phyloP scores from a whole-genome alignment of 2,797 vertebrate genomes.

The Fistularia commersonii region DNA sequence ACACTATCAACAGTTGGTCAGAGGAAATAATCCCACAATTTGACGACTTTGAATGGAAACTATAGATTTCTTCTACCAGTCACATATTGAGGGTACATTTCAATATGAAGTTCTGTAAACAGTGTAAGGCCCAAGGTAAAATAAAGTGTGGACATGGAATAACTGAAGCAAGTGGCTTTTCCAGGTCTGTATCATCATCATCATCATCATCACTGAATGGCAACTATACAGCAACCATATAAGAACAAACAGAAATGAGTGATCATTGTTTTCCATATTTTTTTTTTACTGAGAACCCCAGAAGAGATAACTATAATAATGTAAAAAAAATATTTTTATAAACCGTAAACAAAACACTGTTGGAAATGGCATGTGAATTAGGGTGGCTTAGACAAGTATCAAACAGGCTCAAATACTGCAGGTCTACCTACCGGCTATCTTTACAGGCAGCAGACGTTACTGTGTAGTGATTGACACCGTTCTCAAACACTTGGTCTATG shows the following conservation, averaged over 20 bases:
- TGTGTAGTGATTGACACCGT: constrained; percentile 5
- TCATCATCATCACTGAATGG: too few species aligned
- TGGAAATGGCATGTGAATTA: constrained; percentile 38
- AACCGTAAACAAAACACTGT: constrained; percentile 54
- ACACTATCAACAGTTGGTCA: too few species aligned
- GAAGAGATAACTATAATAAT: constrained; percentile 37
- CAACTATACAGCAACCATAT: not conserved
- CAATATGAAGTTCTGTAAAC: too few species aligned
- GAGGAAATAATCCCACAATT: too few species aligned
- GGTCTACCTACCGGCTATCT: constrained; percentile 39
- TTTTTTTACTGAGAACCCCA: constrained; percentile 59
- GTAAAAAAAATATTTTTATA: constrained; percentile 43
- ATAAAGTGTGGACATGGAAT: too few species aligned
- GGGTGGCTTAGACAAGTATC: constrained; percentile 32
- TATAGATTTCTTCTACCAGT: too few species aligned
- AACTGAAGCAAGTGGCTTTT: too few species aligned
- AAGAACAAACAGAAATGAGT: constrained; percentile 16
- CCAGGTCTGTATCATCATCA: too few species aligned
- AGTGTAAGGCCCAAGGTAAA: too few species aligned
- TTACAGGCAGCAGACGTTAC: constrained; percentile 43
- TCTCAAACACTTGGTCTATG: constrained; percentile 24
- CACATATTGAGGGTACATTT: too few species aligned
- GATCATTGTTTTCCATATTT: constrained; percentile 17
- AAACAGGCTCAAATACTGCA: constrained; percentile 34
- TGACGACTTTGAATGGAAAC: too few species aligned